These are phyloP conservation scores for Otolemur garnettii DNA, from an alignment of 2,113 vertebrate genomes.

Conservation along the genomic window DNA sequence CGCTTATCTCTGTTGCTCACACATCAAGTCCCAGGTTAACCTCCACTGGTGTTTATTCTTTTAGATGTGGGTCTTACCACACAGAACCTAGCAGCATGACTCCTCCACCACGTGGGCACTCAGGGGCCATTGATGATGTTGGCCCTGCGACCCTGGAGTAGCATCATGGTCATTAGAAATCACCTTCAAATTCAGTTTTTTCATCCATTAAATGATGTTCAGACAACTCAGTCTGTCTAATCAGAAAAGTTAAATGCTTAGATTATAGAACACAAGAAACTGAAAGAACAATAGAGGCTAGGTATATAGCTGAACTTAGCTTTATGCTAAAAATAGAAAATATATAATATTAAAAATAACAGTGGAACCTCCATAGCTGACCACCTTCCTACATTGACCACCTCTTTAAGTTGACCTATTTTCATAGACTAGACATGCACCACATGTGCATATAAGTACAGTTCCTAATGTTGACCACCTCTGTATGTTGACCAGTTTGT, in stretches of 20 bases:
- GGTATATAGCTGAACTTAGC: background rate
- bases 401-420: too few relatives aligned
- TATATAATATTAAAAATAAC: background rate
- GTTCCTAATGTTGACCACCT: too few relatives aligned
- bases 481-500: too few relatives aligned
- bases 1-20: background rate
- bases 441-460: too few relatives aligned
- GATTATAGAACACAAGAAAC: conserved; percentile 51
- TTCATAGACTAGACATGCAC: too few relatives aligned
- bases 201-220: background rate
- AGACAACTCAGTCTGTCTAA: background rate
- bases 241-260: conserved; percentile 10
- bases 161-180: background rate
- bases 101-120: background rate
- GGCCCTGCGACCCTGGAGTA: background rate
- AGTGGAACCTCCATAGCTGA: too few relatives aligned
- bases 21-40: background rate
- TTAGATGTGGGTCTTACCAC: background rate
- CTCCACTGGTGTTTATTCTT: background rate
- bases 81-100: background rate
- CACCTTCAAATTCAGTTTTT: background rate
- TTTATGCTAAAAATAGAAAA: background rate
- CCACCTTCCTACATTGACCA: too few relatives aligned
- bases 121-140: background rate
- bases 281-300: background rate